phyloP scores from a whole-genome alignment of 1,140 invertebrate genomes.

The Heliconius eleuchia region DNA sequence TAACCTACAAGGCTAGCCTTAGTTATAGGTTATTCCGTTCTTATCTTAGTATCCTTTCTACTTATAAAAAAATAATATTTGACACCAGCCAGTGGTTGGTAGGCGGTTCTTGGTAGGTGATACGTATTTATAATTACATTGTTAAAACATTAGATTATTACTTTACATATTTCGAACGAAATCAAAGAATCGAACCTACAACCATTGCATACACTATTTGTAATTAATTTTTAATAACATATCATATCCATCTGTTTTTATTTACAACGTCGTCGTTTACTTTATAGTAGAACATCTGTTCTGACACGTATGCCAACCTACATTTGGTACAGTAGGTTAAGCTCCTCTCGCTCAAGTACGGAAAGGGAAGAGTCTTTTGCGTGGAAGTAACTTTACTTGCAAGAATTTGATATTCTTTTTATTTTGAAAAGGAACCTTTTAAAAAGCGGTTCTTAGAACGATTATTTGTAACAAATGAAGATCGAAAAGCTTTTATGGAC shows the following conservation, averaged over 20 bases:
- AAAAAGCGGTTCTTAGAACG: neutral
- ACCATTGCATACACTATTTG: too few species aligned
- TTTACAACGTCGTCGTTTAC: neutral
- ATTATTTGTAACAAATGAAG: neutral
- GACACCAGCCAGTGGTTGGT: too few species aligned
- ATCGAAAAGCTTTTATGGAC: neutral
- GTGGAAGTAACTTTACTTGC: neutral
- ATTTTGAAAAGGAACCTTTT: neutral
- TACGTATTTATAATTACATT: too few species aligned
- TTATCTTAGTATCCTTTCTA: too few species aligned
- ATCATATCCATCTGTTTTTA: neutral
- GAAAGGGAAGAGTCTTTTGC: neutral
- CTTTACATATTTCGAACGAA: too few species aligned
- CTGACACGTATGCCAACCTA: constrained; percentile 11
- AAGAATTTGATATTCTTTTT: neutral
- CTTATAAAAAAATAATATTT: too few species aligned
- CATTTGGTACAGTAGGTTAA: constrained; percentile 13
- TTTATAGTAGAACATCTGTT: neutral
- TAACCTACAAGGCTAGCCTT: too few species aligned
- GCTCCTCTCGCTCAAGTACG: constrained; percentile 2
- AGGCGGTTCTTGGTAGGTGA: too few species aligned
- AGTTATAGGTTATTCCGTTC: too few species aligned
- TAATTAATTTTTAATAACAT: too few species aligned
- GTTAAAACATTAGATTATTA: too few species aligned
- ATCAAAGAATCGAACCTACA: too few species aligned